phyloP scores from a whole-genome alignment of 2,888 invertebrate genomes.

The Sussaba pulchella region DNA sequence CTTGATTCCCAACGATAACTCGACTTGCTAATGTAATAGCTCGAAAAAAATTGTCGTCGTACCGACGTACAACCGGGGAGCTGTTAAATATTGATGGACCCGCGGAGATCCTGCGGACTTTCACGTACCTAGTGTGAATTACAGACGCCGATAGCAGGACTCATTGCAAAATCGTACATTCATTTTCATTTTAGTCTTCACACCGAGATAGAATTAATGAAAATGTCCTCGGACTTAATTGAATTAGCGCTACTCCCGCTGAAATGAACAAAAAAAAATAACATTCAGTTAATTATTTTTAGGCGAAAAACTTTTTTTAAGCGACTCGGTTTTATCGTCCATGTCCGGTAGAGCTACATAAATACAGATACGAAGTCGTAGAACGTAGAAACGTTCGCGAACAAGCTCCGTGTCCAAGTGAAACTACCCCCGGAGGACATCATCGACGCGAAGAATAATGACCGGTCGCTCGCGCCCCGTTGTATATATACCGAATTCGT shows the following conservation, averaged over 20 bases:
- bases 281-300: background rate
- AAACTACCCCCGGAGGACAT: slow-evolving; percentile 38
- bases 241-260: too few species aligned
- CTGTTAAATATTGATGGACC: slow-evolving; percentile 52
- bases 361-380: background rate
- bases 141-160: background rate
- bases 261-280: background rate
- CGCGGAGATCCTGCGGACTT: background rate
- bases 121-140: background rate
- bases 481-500: slow-evolving; percentile 47
- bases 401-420: slow-evolving; percentile 6
- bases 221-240: too few species aligned
- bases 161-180: too few species aligned
- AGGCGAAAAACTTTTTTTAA: background rate
- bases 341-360: background rate
- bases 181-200: too few species aligned
- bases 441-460: slow-evolving; percentile 58
- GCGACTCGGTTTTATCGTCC: background rate
- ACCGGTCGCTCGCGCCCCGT: slow-evolving; percentile 3
- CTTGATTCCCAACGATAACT: slow-evolving; percentile 65
- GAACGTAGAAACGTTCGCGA: background rate
- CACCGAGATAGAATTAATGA: too few species aligned
- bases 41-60: slow-evolving; percentile 25
- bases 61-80: background rate
- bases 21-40: slow-evolving; percentile 63